A percentile compares a stretch with the other conserved stretches of the same genome.
Evolutionary conservation across 2,888 invertebrate genomes (phyloP).

Genomic region (Drosophila paramelanica): DNA sequence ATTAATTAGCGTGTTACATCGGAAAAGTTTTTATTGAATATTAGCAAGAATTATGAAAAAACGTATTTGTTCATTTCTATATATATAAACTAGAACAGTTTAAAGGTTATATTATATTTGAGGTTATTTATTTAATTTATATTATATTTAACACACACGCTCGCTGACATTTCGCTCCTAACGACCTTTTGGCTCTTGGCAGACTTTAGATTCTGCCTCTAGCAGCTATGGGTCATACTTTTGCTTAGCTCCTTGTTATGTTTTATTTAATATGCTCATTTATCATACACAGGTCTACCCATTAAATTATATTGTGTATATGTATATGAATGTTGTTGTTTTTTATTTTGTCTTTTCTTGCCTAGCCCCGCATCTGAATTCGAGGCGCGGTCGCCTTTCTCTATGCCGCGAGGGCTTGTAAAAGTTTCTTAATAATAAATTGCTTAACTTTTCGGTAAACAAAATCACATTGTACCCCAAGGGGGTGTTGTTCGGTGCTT

Average conservation of each 20-base stretch:
- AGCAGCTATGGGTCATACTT: constrained; percentile 12
- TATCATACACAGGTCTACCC: constrained; percentile 54
- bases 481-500: constrained; percentile 5
- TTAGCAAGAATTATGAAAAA: no score
- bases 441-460: constrained; percentile 77
- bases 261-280: constrained; percentile 65
- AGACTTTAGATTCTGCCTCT: constrained; percentile 26
- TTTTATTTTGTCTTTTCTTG: not conserved
- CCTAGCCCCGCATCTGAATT: constrained; percentile 16
- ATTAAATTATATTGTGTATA: constrained; percentile 29
- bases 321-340: not conserved
- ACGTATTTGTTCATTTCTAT: not conserved
- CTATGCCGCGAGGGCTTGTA: constrained; percentile 38
- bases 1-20: no score
- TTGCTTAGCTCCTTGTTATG: constrained; percentile 43
- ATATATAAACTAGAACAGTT: constrained; percentile 12
- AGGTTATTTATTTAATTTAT: not conserved
- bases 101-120: constrained; percentile 15
- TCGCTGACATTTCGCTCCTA: constrained; percentile 10
- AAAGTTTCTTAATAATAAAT: constrained; percentile 78
- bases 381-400: constrained; percentile 36
- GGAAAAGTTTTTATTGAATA: no score
- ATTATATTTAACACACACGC: constrained; percentile 1
- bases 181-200: constrained; percentile 21
- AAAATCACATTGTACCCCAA: constrained; percentile 58